Conservation (phyloP, 2,888 invertebrate genomes). For the Mactromeris polynyma region DNA sequence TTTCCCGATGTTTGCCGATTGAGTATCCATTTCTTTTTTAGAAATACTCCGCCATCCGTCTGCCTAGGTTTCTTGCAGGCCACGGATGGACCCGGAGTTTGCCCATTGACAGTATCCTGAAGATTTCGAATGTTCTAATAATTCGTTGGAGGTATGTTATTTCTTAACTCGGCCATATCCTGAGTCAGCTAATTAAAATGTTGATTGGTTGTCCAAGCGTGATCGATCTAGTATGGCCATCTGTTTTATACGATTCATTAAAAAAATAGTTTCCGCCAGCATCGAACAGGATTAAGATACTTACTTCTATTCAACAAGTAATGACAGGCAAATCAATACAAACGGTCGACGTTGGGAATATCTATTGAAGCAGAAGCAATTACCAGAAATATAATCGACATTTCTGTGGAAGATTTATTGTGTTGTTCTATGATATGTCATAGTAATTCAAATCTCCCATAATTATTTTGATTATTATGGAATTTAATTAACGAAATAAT, state of each 20-base stretch:
- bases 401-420: neutral
- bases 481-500: constrained; percentile 7
- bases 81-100: too few species aligned
- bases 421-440: neutral
- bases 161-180: too few species aligned
- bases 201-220: too few species aligned
- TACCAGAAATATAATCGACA: neutral
- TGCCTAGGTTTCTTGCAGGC: too few species aligned
- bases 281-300: neutral
- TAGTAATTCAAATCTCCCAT: neutral
- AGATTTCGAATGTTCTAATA: too few species aligned
- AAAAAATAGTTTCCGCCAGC: neutral
- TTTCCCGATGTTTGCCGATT: too few species aligned
- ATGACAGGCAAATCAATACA: neutral
- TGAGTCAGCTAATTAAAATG: too few species aligned
- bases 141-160: too few species aligned
- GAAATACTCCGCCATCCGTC: too few species aligned
- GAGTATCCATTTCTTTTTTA: too few species aligned
- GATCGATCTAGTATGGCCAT: neutral
- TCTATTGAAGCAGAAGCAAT: neutral
- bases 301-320: neutral
- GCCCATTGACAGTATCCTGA: too few species aligned
- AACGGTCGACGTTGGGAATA: neutral
- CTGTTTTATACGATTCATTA: neutral
- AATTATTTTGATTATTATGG: neutral